phyloP scores from a whole-genome alignment of 2,888 invertebrate species.

The Megalurothrips usitatus region DNA sequence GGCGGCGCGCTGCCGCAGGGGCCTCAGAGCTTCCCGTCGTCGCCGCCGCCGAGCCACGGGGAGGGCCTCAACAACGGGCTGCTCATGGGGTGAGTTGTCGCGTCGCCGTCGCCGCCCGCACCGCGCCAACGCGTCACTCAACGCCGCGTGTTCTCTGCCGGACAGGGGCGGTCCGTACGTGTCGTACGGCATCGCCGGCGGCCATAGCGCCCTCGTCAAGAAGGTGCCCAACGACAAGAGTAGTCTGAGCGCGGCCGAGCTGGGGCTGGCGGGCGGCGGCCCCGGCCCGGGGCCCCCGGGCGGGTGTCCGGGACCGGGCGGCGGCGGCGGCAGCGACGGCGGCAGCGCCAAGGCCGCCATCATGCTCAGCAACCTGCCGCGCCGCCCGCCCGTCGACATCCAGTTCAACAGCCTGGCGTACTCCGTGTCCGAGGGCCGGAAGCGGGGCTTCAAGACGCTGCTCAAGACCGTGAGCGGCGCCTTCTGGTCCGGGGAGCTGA shows the following conservation, averaged over 20 bases:
- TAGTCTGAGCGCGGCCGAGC: slow-evolving; percentile 21
- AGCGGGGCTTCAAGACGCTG: slow-evolving; percentile 78
- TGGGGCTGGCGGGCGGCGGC: slow-evolving; percentile 60
- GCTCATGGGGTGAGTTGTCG: neutral
- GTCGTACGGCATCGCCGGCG: slow-evolving; percentile 13
- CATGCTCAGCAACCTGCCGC: slow-evolving; percentile 73
- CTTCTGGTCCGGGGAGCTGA: slow-evolving; percentile 84
- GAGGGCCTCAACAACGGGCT: slow-evolving; percentile 3
- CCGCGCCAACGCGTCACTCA: no score
- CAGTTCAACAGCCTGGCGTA: slow-evolving; percentile 84
- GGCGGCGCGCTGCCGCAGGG: neutral
- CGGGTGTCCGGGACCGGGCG: slow-evolving; percentile 39
- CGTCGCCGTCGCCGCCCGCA: neutral
- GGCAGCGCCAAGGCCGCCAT: slow-evolving; percentile 54
- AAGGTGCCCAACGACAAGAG: slow-evolving; percentile 12
- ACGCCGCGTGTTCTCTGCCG: no score
- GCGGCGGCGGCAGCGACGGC: slow-evolving; percentile 43
- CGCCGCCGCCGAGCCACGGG: neutral
- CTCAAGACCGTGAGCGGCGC: slow-evolving; percentile 84
- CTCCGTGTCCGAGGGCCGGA: slow-evolving; percentile 78
- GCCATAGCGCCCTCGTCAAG: slow-evolving; percentile 9
- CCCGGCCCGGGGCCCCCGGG: slow-evolving; percentile 46
- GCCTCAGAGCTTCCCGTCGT: neutral
- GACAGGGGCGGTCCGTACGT: neutral
- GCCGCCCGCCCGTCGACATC: slow-evolving; percentile 83